Evolutionary conservation across 2,113 vertebrate genomes (phyloP).

Genomic region (Nerophis ophidion): DNA sequence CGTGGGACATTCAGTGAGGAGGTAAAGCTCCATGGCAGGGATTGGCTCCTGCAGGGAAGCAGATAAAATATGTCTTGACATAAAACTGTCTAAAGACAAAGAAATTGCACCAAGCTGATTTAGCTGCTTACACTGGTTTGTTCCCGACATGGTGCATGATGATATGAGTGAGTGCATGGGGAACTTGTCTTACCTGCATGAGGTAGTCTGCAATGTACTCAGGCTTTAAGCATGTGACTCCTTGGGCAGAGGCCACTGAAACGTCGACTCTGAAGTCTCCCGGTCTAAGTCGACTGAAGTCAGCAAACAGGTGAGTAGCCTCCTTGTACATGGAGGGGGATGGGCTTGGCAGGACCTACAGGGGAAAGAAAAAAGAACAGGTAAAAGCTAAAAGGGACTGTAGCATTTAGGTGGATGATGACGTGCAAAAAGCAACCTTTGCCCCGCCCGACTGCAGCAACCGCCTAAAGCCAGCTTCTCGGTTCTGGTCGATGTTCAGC

Average conservation of each 20-base stretch:
- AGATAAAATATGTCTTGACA: not conserved
- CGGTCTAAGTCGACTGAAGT: slow-evolving; percentile 84
- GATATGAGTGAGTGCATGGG: not conserved
- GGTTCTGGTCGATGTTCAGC: slow-evolving; percentile 86
- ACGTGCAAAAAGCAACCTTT: slow-evolving; percentile 68
- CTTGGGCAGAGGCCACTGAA: slow-evolving; percentile 75
- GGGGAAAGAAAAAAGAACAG: not conserved
- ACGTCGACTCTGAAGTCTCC: slow-evolving; percentile 76
- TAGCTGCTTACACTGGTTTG: not conserved
- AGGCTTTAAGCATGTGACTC: slow-evolving; percentile 83
- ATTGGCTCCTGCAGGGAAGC: slow-evolving; percentile 74
- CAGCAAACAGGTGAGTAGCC: slow-evolving; percentile 87
- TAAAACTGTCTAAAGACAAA: not conserved
- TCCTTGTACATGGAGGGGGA: slow-evolving; percentile 77
- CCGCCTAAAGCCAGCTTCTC: slow-evolving; percentile 90
- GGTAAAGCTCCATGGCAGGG: slow-evolving; percentile 77
- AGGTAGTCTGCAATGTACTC: slow-evolving; percentile 98
- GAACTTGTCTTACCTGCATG: slow-evolving; percentile 78
- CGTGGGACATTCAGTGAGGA: slow-evolving; percentile 63
- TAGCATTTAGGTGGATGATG: too few relatives aligned
- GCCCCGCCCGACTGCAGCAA: slow-evolving; percentile 93
- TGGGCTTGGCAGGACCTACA: slow-evolving; percentile 81
- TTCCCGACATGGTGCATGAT: too few relatives aligned
- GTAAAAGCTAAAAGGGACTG: not conserved
- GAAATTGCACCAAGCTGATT: not conserved